Conservation (phyloP, 2,888 invertebrate genomes). For the Yponomeuta cagnagella region DNA sequence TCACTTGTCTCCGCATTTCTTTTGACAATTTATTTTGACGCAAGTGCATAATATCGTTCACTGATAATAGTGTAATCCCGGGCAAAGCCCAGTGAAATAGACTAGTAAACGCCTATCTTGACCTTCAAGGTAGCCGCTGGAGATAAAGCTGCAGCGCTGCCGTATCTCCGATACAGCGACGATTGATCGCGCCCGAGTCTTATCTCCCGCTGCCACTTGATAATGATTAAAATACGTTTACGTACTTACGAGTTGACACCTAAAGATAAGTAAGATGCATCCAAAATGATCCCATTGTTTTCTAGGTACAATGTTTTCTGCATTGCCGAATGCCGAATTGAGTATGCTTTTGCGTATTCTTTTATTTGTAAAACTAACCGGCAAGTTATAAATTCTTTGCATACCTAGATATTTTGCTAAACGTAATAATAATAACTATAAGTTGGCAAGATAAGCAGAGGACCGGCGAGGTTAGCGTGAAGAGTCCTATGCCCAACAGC, state of each 20-base stretch:
- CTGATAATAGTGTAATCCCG: neutral
- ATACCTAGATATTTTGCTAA: too few relatives aligned
- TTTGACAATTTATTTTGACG: neutral
- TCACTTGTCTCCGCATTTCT: neutral
- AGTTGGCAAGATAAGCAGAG: too few relatives aligned
- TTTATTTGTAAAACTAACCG: too few relatives aligned
- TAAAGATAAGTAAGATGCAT: constrained; percentile 18
- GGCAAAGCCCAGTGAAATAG: neutral
- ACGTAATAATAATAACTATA: too few relatives aligned
- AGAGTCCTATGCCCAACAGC: too few relatives aligned
- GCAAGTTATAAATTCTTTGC: too few relatives aligned
- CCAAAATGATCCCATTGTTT: neutral
- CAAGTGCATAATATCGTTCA: constrained; percentile 4
- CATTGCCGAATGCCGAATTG: neutral
- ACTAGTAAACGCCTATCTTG: constrained; percentile 25
- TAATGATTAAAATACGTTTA: constrained; percentile 65
- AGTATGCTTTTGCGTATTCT: neutral
- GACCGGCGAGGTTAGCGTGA: too few relatives aligned
- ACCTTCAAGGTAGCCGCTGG: constrained; percentile 46
- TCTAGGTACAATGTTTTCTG: neutral
- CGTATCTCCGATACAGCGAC: constrained; percentile 44
- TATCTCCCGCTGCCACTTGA: constrained; percentile 54
- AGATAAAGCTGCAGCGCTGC: constrained; percentile 56
- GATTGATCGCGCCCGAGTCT: constrained; percentile 57
- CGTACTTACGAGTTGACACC: constrained; percentile 50